phyloP scores from a whole-genome alignment of 2,113 vertebrate genomes.

The Pteronura brasiliensis region DNA sequence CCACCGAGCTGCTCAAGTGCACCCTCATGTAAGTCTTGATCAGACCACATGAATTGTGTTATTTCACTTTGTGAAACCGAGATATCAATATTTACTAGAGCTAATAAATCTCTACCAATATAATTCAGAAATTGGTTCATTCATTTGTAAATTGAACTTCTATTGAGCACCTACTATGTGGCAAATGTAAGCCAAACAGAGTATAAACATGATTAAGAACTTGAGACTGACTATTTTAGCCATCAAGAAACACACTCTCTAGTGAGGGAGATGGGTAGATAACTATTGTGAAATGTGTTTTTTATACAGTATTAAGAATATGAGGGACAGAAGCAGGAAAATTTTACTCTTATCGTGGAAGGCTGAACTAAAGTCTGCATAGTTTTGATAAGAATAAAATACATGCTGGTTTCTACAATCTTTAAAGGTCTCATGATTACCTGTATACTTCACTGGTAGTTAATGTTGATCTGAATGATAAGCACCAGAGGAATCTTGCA shows the following conservation, averaged over 20 bases:
- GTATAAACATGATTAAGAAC: not conserved
- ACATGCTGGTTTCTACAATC: not conserved
- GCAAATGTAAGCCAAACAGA: not conserved
- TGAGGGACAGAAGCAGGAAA: not conserved
- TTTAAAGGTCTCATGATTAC: not conserved
- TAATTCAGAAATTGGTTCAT: not conserved
- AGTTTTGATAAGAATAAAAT: not conserved
- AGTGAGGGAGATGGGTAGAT: not conserved
- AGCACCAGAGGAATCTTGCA: not conserved
- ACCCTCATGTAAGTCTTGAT: not conserved
- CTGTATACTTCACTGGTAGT: not conserved
- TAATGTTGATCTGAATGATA: not conserved
- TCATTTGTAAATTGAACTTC: not conserved
- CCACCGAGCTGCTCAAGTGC: not conserved
- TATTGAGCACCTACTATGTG: not conserved
- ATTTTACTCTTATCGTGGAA: not conserved
- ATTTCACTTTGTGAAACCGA: not conserved
- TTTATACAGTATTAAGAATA: not conserved
- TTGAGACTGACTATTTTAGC: not conserved
- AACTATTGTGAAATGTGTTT: not conserved
- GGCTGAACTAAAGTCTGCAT: not conserved
- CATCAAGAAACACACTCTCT: not conserved
- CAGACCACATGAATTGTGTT: not conserved
- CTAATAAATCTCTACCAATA: not conserved
- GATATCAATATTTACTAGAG: not conserved